A percentile compares a stretch with the other conserved stretches of the same genome.
phyloP scores from a whole-genome alignment of 1,140 invertebrate genomes.

The Lucilia cuprina region DNA sequence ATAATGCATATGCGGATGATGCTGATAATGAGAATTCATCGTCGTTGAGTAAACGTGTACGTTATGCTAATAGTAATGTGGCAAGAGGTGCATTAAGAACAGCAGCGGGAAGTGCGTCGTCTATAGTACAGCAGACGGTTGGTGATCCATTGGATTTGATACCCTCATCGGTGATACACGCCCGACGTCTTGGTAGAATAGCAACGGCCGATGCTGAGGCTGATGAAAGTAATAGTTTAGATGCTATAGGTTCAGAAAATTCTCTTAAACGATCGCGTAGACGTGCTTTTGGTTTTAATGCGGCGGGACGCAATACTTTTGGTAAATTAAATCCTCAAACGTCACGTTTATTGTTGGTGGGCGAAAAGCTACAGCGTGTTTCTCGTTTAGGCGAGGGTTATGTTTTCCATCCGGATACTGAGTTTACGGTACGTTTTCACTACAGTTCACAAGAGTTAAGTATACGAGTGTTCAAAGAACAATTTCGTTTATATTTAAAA shows the following conservation, averaged over 20 bases:
- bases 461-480: slow-evolving; percentile 55
- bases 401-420: slow-evolving; percentile 54
- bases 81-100: slow-evolving; percentile 41
- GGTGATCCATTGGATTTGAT: slow-evolving; percentile 57
- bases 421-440: slow-evolving; percentile 56
- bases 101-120: slow-evolving; percentile 6
- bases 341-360: background rate
- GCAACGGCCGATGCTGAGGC: background rate
- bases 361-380: slow-evolving; percentile 22
- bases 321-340: background rate
- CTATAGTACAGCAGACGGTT: slow-evolving; percentile 1
- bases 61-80: background rate
- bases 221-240: slow-evolving; percentile 43
- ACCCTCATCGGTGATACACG: slow-evolving; percentile 42
- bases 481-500: slow-evolving; percentile 53
- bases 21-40: slow-evolving; percentile 54
- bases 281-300: background rate
- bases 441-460: slow-evolving; percentile 59
- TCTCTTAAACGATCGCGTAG: background rate
- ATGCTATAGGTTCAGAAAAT: slow-evolving; percentile 37
- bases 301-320: background rate
- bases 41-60: slow-evolving; percentile 46
- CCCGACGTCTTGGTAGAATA: slow-evolving; percentile 42
- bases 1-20: slow-evolving; percentile 38
- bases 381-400: slow-evolving; percentile 51